phyloP scores from a whole-genome alignment of 2,888 invertebrate genomes.

The Sphinx pinastri region DNA sequence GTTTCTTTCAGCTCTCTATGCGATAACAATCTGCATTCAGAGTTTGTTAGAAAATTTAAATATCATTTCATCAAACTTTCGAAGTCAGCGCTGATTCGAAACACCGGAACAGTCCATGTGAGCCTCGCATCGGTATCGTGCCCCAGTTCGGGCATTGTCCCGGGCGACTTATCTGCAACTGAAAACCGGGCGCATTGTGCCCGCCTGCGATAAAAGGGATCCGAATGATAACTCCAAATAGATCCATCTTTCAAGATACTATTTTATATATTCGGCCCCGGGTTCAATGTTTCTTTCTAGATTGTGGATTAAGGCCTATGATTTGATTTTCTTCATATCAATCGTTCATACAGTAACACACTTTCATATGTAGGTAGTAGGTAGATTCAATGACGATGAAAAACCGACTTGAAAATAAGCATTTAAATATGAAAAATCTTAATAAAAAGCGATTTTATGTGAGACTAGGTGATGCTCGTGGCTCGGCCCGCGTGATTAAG shows the following conservation, averaged over 20 bases:
- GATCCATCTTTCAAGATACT: slow-evolving; percentile 11
- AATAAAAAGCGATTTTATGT: too few relatives aligned
- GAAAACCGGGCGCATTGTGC: slow-evolving; percentile 54
- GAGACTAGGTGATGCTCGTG: too few relatives aligned
- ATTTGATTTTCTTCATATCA: not conserved
- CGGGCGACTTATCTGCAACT: slow-evolving; percentile 49
- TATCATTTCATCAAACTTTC: not conserved
- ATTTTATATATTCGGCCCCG: not conserved
- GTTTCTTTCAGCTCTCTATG: too few relatives aligned
- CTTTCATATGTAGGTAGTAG: too few relatives aligned
- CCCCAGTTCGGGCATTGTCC: slow-evolving; percentile 41
- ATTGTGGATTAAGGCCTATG: not conserved
- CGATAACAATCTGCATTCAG: too few relatives aligned
- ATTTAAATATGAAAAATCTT: too few relatives aligned
- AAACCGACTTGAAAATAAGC: too few relatives aligned
- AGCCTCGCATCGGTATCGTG: slow-evolving; percentile 34
- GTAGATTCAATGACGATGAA: too few relatives aligned
- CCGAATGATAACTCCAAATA: slow-evolving; percentile 7
- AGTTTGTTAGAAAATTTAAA: not conserved
- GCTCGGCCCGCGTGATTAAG: too few relatives aligned
- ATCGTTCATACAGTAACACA: too few relatives aligned
- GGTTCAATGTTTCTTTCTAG: not conserved
- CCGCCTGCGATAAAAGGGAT: slow-evolving; percentile 28
- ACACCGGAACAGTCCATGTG: slow-evolving; percentile 21
- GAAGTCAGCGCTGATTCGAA: slow-evolving; percentile 5